A percentile compares a stretch with the other conserved stretches of the same genome.
These are phyloP conservation scores for Pseudopleuronectes americanus DNA, from an alignment of 2,797 vertebrate species.

Conservation along the genomic window DNA sequence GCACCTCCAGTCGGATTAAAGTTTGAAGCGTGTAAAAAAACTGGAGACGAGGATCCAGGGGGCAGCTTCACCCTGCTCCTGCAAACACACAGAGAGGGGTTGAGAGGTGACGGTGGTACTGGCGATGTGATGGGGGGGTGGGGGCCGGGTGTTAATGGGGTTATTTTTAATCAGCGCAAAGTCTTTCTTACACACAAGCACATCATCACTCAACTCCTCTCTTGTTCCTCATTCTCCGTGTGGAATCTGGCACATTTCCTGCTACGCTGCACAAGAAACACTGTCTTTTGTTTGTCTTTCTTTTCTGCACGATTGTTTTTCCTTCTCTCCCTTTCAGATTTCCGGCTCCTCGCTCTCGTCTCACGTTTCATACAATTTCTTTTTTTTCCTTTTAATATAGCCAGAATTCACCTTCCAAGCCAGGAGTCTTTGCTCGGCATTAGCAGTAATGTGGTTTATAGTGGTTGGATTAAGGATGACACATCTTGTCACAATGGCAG, in stretches of 20 bases:
- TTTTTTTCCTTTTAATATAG: constrained; percentile 61
- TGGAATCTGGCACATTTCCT: constrained; percentile 63
- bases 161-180: constrained; percentile 29
- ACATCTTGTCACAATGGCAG: constrained; percentile 66
- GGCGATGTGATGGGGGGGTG: not conserved
- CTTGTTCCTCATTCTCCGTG: constrained; percentile 47
- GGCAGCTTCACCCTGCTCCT: constrained; percentile 56
- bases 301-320: constrained; percentile 51
- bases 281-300: constrained; percentile 52
- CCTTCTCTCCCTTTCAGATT: constrained; percentile 62
- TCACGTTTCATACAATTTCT: constrained; percentile 34
- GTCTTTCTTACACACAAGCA: constrained; percentile 6
- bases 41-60: constrained; percentile 49
- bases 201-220: constrained; percentile 54
- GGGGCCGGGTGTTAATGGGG: constrained; percentile 31
- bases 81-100: constrained; percentile 45
- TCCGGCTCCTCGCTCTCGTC: constrained; percentile 35
- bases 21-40: constrained; percentile 35
- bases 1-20: constrained; percentile 44
- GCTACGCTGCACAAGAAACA: constrained; percentile 30
- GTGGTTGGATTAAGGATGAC: constrained; percentile 64
- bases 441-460: constrained; percentile 65
- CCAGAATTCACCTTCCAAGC: constrained; percentile 44
- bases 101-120: constrained; percentile 45
- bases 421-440: constrained; percentile 46